Evolutionary conservation across 2,797 vertebrate species (phyloP).

Genomic region (Pangasius sanitwongsei): DNA sequence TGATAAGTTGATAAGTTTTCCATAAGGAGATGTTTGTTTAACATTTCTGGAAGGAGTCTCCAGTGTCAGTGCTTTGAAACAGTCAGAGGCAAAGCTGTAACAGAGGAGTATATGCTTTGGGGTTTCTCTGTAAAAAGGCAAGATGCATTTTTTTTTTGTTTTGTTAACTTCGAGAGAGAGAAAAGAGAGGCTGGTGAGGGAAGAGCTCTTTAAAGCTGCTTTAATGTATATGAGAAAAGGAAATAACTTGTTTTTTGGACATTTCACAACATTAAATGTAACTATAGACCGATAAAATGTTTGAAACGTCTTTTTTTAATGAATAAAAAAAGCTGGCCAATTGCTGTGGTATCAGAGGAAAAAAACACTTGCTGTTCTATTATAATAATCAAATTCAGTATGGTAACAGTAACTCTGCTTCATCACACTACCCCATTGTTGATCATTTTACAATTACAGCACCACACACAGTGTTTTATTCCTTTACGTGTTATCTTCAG

Average conservation of each 20-base stretch:
- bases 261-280: not conserved
- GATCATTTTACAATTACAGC: not conserved
- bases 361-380: not conserved
- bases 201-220: not conserved
- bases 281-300: not conserved
- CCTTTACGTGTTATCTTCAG: no score
- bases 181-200: not conserved
- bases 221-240: not conserved
- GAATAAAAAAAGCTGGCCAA: not conserved
- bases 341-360: not conserved
- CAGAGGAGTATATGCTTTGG: not conserved
- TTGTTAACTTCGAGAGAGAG: not conserved
- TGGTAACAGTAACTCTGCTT: not conserved
- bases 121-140: not conserved
- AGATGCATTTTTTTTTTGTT: not conserved
- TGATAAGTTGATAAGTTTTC: not conserved
- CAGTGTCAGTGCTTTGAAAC: not conserved
- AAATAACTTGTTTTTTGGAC: not conserved
- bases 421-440: not conserved
- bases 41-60: not conserved
- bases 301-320: not conserved
- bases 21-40: not conserved
- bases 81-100: not conserved
- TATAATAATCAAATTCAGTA: not conserved
- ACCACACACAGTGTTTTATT: not conserved